These are phyloP conservation scores for Lasioglossum zephyrum DNA, from an alignment of 2,888 invertebrate species.

Conservation along the genomic window DNA sequence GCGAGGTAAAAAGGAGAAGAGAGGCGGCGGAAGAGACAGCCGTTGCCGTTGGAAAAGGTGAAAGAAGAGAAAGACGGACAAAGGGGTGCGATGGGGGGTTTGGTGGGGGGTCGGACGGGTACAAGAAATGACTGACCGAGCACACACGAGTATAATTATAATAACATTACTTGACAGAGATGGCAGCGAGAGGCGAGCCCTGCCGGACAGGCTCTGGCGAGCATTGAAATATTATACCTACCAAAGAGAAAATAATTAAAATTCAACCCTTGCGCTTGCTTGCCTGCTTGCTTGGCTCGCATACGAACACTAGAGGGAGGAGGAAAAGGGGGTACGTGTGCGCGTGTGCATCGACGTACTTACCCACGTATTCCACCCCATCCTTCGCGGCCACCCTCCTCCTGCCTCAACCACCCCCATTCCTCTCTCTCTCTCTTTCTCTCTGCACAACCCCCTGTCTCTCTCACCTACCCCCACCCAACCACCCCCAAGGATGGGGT, in stretches of 20 bases:
- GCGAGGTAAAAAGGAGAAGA: slow-evolving; percentile 59
- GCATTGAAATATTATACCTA: slow-evolving; percentile 85
- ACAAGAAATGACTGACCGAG: slow-evolving; percentile 81
- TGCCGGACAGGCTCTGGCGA: slow-evolving; percentile 78
- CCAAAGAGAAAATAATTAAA: slow-evolving; percentile 85
- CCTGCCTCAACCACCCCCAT: background rate
- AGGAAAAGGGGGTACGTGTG: slow-evolving; percentile 34
- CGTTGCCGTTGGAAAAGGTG: slow-evolving; percentile 50
- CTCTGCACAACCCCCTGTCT: slow-evolving; percentile 19
- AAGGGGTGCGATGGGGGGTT: slow-evolving; percentile 56
- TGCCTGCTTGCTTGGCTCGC: slow-evolving; percentile 73
- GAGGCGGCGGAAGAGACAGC: slow-evolving; percentile 51
- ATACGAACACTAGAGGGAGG: slow-evolving; percentile 60
- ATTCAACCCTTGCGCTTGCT: slow-evolving; percentile 84
- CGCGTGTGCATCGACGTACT: slow-evolving; percentile 52
- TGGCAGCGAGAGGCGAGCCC: slow-evolving; percentile 80
- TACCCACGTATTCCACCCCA: slow-evolving; percentile 59
- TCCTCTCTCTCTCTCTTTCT: background rate
- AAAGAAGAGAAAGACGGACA: slow-evolving; percentile 66
- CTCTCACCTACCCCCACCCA: background rate
- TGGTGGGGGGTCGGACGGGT: slow-evolving; percentile 67
- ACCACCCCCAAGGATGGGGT: slow-evolving; percentile 76
- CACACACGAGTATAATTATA: slow-evolving; percentile 83
- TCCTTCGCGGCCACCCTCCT: slow-evolving; percentile 50
- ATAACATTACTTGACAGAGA: slow-evolving; percentile 84